Base-by-base conservation (phyloP, 1,140 invertebrate genomes). In the Scaptomyza hsui region DNA sequence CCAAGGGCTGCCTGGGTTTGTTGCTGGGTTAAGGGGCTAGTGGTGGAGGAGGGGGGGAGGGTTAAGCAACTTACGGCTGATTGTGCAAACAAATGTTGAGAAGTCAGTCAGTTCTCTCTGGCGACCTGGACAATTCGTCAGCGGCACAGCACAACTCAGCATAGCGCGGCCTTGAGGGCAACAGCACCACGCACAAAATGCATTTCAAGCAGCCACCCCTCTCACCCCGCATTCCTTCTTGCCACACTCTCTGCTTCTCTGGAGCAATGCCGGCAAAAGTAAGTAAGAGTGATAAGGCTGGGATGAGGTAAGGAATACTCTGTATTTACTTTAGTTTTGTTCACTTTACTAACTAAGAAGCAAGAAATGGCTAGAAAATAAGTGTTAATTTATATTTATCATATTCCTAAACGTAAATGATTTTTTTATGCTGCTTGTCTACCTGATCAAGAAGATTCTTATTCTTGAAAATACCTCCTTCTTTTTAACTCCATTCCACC, bases 41-140 rank as follows among this genome's bases (percentile, higher is more conserved):
- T 26, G 47, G 45, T 62, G 26, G 45, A 19, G 24, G 48, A 41
- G 51, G 48, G 39, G 32, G 47, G 52, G 24, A 32, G 42, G 59
- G 37, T 4, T 32, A 32, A 18, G 41, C 24, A 39, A 52, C 18
- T 21, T 53, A 45, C 15, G 59, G 44, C 52, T 60, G 67, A 59
- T 83, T 72, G 63, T 15, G 67, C 64, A 61, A 67, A 64, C 47
- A 68, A 26, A 19, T 21, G n/a, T n/a, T 16, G 47, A 47, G 4
- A 15, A 41, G 21, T n/a, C 39, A 24, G 24, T 24, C 24, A 24
- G 24, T 24, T 24, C 12, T n/a, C 32, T n/a, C 32, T n/a, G 32
- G 49, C 56, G 62, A 63, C 57, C 80, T 68, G 67, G 62, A 64
- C 73, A 81, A 75, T 83, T 83, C 79, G 83, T 82, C 79, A 79